These are phyloP conservation scores for Eledona agricola DNA, from an alignment of 2,888 invertebrate species.

Conservation along the genomic window DNA sequence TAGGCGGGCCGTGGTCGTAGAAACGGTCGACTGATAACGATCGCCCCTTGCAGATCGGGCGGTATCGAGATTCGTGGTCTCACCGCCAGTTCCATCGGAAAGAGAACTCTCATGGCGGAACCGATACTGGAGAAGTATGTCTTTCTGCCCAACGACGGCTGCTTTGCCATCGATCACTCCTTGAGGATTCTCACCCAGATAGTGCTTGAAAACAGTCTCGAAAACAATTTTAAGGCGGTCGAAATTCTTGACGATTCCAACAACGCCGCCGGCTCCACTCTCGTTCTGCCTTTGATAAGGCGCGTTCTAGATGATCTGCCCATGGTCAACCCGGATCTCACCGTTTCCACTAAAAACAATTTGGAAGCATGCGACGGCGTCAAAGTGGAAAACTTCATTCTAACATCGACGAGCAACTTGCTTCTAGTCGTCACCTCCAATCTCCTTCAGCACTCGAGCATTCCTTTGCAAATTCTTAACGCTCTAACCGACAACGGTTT, in stretches of 20 bases:
- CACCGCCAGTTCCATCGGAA: background rate
- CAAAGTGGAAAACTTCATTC: conserved; percentile 70
- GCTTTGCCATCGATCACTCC: background rate
- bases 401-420: conserved; percentile 57
- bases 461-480: conserved; percentile 63
- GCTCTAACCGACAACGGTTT: conserved; percentile 61
- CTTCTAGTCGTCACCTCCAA: conserved; percentile 54
- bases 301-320: conserved; percentile 74
- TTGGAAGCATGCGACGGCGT: conserved; percentile 58
- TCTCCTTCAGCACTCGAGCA: conserved; percentile 64
- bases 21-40: no score
- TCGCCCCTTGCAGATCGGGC: background rate
- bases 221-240: background rate
- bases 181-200: background rate
- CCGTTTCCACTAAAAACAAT: conserved; percentile 65
- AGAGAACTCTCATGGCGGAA: background rate
- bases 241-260: background rate
- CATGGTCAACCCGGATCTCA: conserved; percentile 73
- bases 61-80: conserved; percentile 1
- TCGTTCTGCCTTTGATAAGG: conserved; percentile 65
- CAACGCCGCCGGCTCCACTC: no score
- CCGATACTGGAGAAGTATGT: conserved; percentile 1
- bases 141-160: background rate
- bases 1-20: no score
- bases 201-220: background rate